Conservation (phyloP, 30 jellyfish, hydroid and myxozoan genomes). For the Aurelia sp. region DNA sequence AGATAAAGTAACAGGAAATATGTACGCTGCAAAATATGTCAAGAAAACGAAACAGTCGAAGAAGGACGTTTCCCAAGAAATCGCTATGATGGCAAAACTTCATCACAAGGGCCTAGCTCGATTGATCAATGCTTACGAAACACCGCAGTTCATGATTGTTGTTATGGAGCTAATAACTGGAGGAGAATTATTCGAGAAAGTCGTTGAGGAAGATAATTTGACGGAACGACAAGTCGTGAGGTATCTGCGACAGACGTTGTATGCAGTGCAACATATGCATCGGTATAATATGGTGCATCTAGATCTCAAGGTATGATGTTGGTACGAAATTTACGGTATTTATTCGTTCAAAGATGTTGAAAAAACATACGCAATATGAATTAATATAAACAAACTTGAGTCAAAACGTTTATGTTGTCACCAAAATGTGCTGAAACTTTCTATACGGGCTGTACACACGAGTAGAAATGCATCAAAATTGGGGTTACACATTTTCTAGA, state of each 20-base stretch:
- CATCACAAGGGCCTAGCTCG: slow-evolving; percentile 75
- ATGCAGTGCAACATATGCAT: slow-evolving; percentile 95
- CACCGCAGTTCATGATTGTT: slow-evolving; percentile 76
- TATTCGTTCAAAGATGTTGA: too few species aligned
- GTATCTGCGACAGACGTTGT: slow-evolving; percentile 81
- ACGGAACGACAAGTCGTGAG: slow-evolving; percentile 95
- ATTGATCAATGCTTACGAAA: slow-evolving; percentile 78
- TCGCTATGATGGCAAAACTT: slow-evolving; percentile 74
- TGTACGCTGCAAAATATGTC: slow-evolving; percentile 86
- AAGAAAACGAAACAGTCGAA: slow-evolving; percentile 75
- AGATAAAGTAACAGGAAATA: slow-evolving; percentile 49
- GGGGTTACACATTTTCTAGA: too few species aligned
- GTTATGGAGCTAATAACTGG: slow-evolving; percentile 98
- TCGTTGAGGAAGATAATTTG: slow-evolving; percentile 91
- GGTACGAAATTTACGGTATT: too few species aligned
- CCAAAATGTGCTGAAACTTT: too few species aligned
- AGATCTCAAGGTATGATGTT: slow-evolving; percentile 79
- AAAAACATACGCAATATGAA: too few species aligned
- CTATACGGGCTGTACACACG: too few species aligned
- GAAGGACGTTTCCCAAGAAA: slow-evolving; percentile 74
- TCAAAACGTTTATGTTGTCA: too few species aligned
- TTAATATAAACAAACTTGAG: too few species aligned
- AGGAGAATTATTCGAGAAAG: slow-evolving; percentile 93
- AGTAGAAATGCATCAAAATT: too few species aligned
- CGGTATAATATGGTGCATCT: slow-evolving; percentile 84